Evolutionary conservation across 2,888 invertebrate species (phyloP).

Genomic region (Lithophane ornitopus): DNA sequence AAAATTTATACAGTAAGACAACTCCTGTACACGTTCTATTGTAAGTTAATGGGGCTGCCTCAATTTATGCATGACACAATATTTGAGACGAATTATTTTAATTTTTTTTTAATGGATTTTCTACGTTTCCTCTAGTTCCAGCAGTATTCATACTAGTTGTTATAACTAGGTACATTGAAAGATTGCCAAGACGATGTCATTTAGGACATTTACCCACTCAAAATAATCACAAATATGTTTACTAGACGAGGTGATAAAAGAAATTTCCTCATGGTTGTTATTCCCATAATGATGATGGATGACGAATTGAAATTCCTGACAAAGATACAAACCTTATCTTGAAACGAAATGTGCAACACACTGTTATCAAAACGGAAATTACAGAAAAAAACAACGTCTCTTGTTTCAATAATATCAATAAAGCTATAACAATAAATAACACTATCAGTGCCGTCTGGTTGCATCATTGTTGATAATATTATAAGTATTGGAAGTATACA

Average conservation of each 20-base stretch:
- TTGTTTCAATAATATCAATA: slow-evolving; percentile 50
- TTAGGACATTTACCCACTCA: background rate
- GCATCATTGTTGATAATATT: slow-evolving; percentile 67
- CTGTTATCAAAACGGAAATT: slow-evolving; percentile 54
- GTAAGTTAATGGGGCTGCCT: background rate
- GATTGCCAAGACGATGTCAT: background rate
- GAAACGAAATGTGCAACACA: slow-evolving; percentile 42
- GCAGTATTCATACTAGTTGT: background rate
- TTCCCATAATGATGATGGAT: slow-evolving; percentile 6
- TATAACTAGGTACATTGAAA: background rate
- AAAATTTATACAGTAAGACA: background rate
- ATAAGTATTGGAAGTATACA: slow-evolving; percentile 56
- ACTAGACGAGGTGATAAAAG: too few relatives aligned
- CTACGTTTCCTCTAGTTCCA: background rate
- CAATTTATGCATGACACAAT: background rate
- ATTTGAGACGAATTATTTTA: background rate
- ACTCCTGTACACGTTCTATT: background rate
- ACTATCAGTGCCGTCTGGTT: slow-evolving; percentile 59
- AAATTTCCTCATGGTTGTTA: background rate
- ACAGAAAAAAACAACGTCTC: slow-evolving; percentile 40
- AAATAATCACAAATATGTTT: slow-evolving; percentile 13
- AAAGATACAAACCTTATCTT: slow-evolving; percentile 29
- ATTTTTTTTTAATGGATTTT: background rate
- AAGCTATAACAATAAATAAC: slow-evolving; percentile 61
- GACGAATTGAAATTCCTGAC: slow-evolving; percentile 24